Base-by-base conservation (phyloP, 2,797 vertebrate genomes). In the Coregonus ussuriensis region DNA sequence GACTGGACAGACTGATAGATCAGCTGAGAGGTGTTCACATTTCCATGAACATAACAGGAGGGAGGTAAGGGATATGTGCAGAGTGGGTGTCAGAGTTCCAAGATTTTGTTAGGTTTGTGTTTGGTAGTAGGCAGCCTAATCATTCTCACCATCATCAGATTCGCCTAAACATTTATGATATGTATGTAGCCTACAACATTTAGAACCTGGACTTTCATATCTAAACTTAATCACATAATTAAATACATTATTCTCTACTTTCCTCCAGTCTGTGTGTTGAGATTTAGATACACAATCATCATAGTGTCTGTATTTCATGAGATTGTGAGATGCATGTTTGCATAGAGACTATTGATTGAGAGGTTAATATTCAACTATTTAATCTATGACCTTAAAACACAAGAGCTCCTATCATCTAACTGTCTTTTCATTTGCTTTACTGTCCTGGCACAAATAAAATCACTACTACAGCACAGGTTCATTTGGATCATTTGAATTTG, bases 281-380 rank as follows among this genome's bases (percentile, higher is more conserved):
- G 18, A 37, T 70, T 51, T 51, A 9, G 37, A n/a, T 3, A 25
- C 15, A 70, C 18, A 21, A 21, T 37, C 1, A n/a, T 21, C 33
- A 33, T 67, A 15, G 65, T 2, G 37, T 63, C 41, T 63, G 21
- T 25, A 63, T 1, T 63, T 25, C 59, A 63, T 63, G 56, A 25
- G 35, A 65, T 68, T 70, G 18, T 21, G n/a, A 51, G 59, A 47
- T 14, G 5, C 37, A 63, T 37, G 37, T 51, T 71, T 52, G 52
- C 74, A 31, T 56, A 70, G 54, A 70, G 33, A 29, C 14, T 82
- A 71, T 82, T 70, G 72, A 78, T 82, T 41, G 69, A 78, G 5
- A 41, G 65, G 70, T 84, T 86, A 84, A 84, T 84, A 35, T 80
- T 86, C 51, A 86, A 82, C 79, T 29, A 63, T 63, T 63, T 9